Evolutionary conservation across 2,888 invertebrate species (phyloP), one percentile per base, ranked within the genome.

Genomic region (Diaphora mendica): DNA sequence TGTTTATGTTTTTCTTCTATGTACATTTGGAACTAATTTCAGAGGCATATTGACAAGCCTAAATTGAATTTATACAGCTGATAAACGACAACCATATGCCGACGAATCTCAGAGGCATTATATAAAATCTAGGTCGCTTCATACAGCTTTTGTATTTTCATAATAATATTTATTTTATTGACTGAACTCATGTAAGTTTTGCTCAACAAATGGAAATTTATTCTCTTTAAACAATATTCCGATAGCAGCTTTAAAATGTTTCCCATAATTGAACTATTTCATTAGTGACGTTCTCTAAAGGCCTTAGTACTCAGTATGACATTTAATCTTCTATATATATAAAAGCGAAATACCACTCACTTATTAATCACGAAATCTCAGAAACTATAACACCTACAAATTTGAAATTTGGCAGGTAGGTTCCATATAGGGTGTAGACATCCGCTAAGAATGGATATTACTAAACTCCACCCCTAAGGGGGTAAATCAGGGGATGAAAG

Each of bases 71-170:
- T 20, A 30, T 42, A 69, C 62, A 62, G 42, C 30, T 69, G 62
- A 30, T 69, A 69, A 55, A 39, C 23, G 39, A 59, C 17, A 69
- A 26, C 39, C 26, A 26, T 69, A 68, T 51, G 23, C 42, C 42
- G 69, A 72, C 67, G 23, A 68, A 42, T 68, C 74, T 71, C 66
- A 62, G 15, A 67, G 42, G 74, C 67, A 64, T 76, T 39, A 33
- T 70, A 70, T 71, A 71, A 71, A 70, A 76, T 73, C 23, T 51
- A 71, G 76, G 66, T 77, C 70, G 71, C 71, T 67, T 59, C 68
- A 23, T 70, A 23, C 9, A 51, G n/a, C 44, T 65, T 66, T 26
- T 35, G 33, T 55, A 48, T 65, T 30, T 65, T 64, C 51, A 64
- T 48, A 35, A 35, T 23, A 51, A 51, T 64, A 51, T 73, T 72